Base-by-base conservation (phyloP, 2,797 vertebrate genomes). In the Enteromius mattozi region DNA sequence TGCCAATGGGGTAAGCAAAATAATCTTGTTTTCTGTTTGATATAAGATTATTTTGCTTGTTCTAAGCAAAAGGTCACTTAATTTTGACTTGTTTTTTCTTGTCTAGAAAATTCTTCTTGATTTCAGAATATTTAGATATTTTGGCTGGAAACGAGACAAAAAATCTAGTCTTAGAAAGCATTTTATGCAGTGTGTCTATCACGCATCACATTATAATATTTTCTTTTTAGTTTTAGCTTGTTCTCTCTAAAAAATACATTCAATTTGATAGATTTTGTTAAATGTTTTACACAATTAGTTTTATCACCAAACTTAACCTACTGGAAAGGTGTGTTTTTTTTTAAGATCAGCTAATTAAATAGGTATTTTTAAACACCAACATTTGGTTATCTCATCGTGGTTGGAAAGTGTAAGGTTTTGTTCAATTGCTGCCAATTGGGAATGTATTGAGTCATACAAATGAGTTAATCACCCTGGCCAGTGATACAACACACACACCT, bases 401-500 rank as follows among this genome's bases (percentile, higher is more conserved):
- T 92, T 91, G 89, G 90, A 86, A 93, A 91, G 89, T 91, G 91
- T 92, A 91, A 40, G 88, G 91, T 92, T 92, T 94, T 93, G 94
- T 94, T 93, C 92, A 85, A 86, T 61, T 89, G 56, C 91, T 92
- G 92, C 94, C 92, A 92, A 90, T 88, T 92, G 93, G 92, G 93
- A 94, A 93, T 94, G 91, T 91, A 87, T 51, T 76, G 86, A 89
- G 91, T 90, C 92, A 94, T 94, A 93, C 91, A 90, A 90, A 91
- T 54, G 85, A 90, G 86, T 93, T 94, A 94, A 95, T 93, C 92
- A 92, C 90, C 8, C 30, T 51, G 70, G 63, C 9, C 3, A 66
- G 71, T 77, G 71, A 87, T 89, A 78, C 54, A 82, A 72, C 78
- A 88, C 82, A 82, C 54, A 80, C 68, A n/a, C 70, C 63, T 8